Conservation (phyloP, 2,113 vertebrate species). For the Sebastes fasciatus region DNA sequence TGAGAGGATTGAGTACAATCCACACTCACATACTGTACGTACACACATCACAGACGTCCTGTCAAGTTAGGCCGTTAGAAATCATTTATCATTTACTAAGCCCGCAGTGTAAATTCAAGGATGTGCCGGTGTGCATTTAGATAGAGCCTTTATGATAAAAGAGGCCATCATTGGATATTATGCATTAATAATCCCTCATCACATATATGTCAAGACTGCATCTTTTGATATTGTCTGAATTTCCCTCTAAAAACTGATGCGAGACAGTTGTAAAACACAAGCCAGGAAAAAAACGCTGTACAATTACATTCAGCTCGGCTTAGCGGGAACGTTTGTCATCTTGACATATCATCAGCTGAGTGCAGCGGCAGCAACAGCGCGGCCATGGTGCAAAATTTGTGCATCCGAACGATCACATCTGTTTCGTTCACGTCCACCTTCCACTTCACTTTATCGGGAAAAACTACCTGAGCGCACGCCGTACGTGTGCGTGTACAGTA, state of each 20-base stretch:
- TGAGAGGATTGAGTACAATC: background rate
- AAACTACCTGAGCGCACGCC: constrained; percentile 32
- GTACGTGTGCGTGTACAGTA: constrained; percentile 33
- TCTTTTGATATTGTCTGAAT: constrained; percentile 44
- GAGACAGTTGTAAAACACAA: constrained; percentile 53
- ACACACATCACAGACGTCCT: background rate
- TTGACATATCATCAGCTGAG: constrained; percentile 62
- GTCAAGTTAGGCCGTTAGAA: constrained; percentile 29
- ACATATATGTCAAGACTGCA: constrained; percentile 13
- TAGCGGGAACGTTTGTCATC: constrained; percentile 63
- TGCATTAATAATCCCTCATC: constrained; percentile 36
- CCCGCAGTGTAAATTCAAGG: background rate
- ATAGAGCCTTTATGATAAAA: constrained; percentile 12
- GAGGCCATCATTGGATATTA: background rate
- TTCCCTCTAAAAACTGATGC: constrained; percentile 30
- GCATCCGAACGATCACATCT: constrained; percentile 52
- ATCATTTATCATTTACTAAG: constrained; percentile 32
- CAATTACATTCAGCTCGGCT: constrained; percentile 49
- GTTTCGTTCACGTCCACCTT: constrained; percentile 48
- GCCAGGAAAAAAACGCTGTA: constrained; percentile 20
- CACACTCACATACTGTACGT: background rate
- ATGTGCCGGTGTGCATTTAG: constrained; percentile 3
- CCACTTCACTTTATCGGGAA: constrained; percentile 49
- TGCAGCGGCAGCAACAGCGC: constrained; percentile 16
- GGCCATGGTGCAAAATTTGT: background rate